Evolutionary conservation across 2,888 invertebrate species (phyloP), one percentile per base, ranked within the genome.

Genomic region (Fragum whitleyi): DNA sequence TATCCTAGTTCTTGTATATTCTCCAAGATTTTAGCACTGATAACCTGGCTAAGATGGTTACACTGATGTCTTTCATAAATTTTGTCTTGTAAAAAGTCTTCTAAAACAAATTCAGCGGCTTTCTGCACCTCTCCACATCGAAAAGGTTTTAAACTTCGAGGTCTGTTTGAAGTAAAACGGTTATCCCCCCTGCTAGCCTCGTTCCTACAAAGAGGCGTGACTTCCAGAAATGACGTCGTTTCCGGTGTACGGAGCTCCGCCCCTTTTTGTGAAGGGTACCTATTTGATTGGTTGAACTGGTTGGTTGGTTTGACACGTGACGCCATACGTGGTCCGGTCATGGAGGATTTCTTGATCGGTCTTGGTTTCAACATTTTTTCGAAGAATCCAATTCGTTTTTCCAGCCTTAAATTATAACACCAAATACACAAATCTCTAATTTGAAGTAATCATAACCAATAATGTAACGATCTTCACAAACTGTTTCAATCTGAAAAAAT

Each of bases 11-110:
- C 19, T 84, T 91, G 91, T 1, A 92, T 81, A 62, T 80, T 83
- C 36, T 92, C 90, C 81, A 92, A 80, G 53, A 92, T 90, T 26
- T 74, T 78, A 3, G 88, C 86, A 36, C 92, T 91, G 21, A 92
- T 67, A 9, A 85, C 74, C 68, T 92, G 92, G 55, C 90, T 90
- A 9, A 91, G 75, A 29, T 81, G 72, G 36, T 90, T 88, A 78
- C 92, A 92, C 23, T 79, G 82, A 7, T 68, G 67, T 11, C 92
- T 65, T 32, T 92, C 88, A 67, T 92, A 92, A 0, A 68, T 72
- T 65, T 86, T 86, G 29, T 89, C 87, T 0, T 85, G 57, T 32
- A 91, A 74, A 74, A 80, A 75, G 21, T 88, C 88, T 21, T 79
- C 77, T 42, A 90, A 21, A 21, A 88, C 79, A n/a, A 57, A 77